Percentiles rank a stretch among this genome's conserved stretches.
These are phyloP conservation scores for Pterobdella sp. DNA, from an alignment of 2,888 invertebrate genomes.

Conservation along the genomic window DNA sequence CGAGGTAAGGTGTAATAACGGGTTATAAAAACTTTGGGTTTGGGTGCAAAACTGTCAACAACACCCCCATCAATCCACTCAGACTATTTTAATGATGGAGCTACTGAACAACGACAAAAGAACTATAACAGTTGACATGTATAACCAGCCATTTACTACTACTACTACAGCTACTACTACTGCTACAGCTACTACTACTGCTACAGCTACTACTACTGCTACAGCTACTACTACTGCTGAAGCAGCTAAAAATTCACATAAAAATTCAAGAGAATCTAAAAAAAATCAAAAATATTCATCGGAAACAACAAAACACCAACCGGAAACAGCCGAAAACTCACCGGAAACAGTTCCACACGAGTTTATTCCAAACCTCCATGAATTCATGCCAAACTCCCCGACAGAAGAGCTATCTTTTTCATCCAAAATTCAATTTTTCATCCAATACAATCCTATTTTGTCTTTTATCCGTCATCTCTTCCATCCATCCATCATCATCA, in stretches of 20 bases:
- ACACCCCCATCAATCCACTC: neutral
- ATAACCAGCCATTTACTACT: conserved; percentile 22
- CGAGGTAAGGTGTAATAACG: too few relatives aligned
- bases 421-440: too few relatives aligned
- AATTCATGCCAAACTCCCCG: too few relatives aligned
- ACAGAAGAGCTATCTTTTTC: too few relatives aligned
- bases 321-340: too few relatives aligned
- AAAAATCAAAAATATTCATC: too few relatives aligned
- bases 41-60: too few relatives aligned
- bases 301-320: neutral
- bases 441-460: neutral
- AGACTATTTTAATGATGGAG: conserved; percentile 33
- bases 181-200: neutral
- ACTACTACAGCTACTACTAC: neutral
- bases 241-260: too few relatives aligned
- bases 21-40: too few relatives aligned
- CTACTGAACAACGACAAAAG: conserved; percentile 35
- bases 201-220: neutral
- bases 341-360: neutral
- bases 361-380: neutral
- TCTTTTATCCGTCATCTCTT: neutral
- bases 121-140: conserved; percentile 28
- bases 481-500: conserved; percentile 25
- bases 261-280: too few relatives aligned
- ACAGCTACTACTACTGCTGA: too few relatives aligned